These are phyloP conservation scores for Hartigia nigra DNA, from an alignment of 2,888 invertebrate genomes.

Conservation along the genomic window DNA sequence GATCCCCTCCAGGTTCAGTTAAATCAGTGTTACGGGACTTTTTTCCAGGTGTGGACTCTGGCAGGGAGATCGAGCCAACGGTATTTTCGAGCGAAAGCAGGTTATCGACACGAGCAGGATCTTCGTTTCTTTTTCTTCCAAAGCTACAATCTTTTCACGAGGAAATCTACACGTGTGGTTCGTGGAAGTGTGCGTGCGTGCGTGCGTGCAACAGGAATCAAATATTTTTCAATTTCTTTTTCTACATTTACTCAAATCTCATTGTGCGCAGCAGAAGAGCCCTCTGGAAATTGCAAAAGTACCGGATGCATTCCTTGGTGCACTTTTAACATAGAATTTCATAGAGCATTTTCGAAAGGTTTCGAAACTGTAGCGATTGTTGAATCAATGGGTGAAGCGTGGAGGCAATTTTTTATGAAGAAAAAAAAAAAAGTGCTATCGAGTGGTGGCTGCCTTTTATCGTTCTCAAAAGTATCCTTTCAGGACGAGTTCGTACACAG, in stretches of 20 bases:
- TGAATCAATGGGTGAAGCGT: background rate
- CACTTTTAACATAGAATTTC: background rate
- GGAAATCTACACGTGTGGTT: background rate
- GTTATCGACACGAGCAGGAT: background rate
- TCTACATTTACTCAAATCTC: background rate
- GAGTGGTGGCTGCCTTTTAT: conserved; percentile 28
- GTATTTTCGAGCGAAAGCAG: background rate
- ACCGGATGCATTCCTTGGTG: background rate
- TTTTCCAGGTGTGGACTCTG: background rate
- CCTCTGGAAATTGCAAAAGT: background rate
- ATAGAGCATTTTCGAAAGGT: background rate
- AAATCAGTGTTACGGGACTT: background rate
- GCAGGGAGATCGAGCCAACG: background rate
- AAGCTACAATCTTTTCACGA: background rate
- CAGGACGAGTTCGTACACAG: conserved; percentile 36
- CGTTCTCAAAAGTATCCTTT: conserved; percentile 37
- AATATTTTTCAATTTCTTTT: background rate
- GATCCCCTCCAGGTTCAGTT: background rate
- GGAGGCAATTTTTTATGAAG: background rate
- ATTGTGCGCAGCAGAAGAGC: background rate
- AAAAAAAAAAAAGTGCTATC: background rate
- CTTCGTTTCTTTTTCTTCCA: background rate
- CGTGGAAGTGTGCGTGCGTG: background rate
- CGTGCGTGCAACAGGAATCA: background rate
- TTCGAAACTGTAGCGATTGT: background rate